phyloP scores from a whole-genome alignment of 1,140 invertebrate species.

The Aphelinus certus region DNA sequence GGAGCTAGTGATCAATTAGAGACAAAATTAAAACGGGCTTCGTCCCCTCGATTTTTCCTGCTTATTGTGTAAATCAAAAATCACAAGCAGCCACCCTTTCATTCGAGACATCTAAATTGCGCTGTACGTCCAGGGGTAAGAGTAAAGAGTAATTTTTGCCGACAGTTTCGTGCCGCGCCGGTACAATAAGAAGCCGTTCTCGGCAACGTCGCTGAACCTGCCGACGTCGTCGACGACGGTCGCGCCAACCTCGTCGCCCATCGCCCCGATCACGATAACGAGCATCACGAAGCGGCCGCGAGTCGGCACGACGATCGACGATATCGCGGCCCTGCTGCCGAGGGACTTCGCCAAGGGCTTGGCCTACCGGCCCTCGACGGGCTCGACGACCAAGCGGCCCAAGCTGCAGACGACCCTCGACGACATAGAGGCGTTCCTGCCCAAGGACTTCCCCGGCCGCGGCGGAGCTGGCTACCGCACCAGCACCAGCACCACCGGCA shows the following conservation, averaged over 20 bases:
- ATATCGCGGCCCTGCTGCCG: constrained; percentile 46
- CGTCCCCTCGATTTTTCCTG: no score
- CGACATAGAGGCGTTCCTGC: constrained; percentile 11
- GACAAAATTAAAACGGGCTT: no score
- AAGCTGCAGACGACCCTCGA: constrained; percentile 14
- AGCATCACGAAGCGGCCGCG: constrained; percentile 32
- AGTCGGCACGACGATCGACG: constrained; percentile 41
- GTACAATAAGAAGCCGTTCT: constrained; percentile 59
- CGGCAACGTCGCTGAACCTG: constrained; percentile 40
- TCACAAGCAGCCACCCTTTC: neutral
- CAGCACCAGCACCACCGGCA: neutral
- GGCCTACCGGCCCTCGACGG: constrained; percentile 3
- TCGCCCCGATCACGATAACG: constrained; percentile 40
- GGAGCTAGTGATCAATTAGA: no score
- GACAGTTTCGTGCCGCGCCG: constrained; percentile 71
- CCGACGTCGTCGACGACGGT: constrained; percentile 39
- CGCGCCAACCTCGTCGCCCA: constrained; percentile 37
- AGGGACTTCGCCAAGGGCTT: constrained; percentile 39
- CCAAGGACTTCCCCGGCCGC: neutral
- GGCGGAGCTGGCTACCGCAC: neutral
- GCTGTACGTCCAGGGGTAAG: neutral
- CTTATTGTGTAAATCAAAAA: neutral
- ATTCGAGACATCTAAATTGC: neutral
- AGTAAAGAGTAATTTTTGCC: neutral
- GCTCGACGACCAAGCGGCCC: neutral